Evolutionary conservation across 2,888 invertebrate genomes (phyloP).

Genomic region (Drosophila cognata): DNA sequence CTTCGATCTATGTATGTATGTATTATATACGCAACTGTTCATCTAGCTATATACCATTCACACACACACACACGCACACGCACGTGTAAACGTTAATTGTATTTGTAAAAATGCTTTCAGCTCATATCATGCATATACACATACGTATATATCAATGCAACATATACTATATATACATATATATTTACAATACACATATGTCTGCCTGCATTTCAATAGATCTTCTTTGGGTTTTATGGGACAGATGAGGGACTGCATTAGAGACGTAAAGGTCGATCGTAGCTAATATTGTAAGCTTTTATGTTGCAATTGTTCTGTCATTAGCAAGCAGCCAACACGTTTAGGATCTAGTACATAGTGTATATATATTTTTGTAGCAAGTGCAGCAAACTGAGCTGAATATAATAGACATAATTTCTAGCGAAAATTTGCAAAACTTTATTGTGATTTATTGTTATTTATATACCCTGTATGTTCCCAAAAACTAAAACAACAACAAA

Average conservation of each 20-base stretch:
- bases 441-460: constrained; percentile 78
- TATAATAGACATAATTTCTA: constrained; percentile 67
- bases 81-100: constrained; percentile 28
- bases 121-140: constrained; percentile 39
- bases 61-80: background rate
- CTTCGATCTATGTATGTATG: constrained; percentile 52
- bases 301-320: constrained; percentile 55
- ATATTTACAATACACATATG: constrained; percentile 11
- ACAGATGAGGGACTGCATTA: constrained; percentile 45
- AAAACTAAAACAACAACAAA: background rate
- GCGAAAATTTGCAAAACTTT: constrained; percentile 71
- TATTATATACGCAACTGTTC: constrained; percentile 37
- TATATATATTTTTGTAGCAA: constrained; percentile 72
- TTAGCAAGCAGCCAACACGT: constrained; percentile 47
- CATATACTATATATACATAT: constrained; percentile 8
- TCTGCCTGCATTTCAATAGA: constrained; percentile 47
- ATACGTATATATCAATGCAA: constrained; percentile 21
- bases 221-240: constrained; percentile 45
- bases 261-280: constrained; percentile 30
- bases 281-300: constrained; percentile 53
- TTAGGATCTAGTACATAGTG: constrained; percentile 50
- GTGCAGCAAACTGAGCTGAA: constrained; percentile 52
- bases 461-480: constrained; percentile 36
- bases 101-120: constrained; percentile 44
- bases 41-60: constrained; percentile 18